Conservation (phyloP, 2,888 invertebrate species). For the Drepana falcataria region DNA sequence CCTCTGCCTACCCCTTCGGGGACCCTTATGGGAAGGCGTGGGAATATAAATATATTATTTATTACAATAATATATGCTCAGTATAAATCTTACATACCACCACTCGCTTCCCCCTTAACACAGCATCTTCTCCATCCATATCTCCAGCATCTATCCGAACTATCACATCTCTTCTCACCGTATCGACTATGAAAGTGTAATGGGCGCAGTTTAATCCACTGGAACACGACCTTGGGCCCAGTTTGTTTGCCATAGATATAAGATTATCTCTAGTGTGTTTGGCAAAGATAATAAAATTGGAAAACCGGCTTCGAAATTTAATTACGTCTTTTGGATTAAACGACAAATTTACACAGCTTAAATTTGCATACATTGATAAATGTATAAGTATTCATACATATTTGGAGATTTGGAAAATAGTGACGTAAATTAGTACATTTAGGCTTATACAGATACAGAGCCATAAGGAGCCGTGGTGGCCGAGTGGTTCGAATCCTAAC, state of each 20-base stretch:
- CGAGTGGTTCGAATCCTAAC: no score
- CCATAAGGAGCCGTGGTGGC: no score
- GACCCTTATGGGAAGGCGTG: no score
- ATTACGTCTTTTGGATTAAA: neutral
- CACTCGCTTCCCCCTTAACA: constrained; percentile 35
- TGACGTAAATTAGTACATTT: neutral
- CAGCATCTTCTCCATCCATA: constrained; percentile 26
- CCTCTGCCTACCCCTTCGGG: no score
- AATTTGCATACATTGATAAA: neutral
- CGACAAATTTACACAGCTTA: neutral
- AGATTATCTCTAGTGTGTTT: constrained; percentile 42
- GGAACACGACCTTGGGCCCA: constrained; percentile 31
- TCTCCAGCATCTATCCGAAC: constrained; percentile 3
- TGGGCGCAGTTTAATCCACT: constrained; percentile 12
- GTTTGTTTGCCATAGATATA: constrained; percentile 38
- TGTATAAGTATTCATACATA: neutral
- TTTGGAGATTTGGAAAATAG: neutral
- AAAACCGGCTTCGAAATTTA: constrained; percentile 34
- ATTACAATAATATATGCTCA: no score
- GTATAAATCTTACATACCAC: constrained; percentile 28
- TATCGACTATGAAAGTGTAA: constrained; percentile 14
- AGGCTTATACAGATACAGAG: neutral
- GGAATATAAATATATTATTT: no score
- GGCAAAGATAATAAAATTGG: constrained; percentile 38
- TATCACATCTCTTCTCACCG: neutral